Conservation (phyloP, 2,888 invertebrate genomes). For the Agrilus cyanescens region DNA sequence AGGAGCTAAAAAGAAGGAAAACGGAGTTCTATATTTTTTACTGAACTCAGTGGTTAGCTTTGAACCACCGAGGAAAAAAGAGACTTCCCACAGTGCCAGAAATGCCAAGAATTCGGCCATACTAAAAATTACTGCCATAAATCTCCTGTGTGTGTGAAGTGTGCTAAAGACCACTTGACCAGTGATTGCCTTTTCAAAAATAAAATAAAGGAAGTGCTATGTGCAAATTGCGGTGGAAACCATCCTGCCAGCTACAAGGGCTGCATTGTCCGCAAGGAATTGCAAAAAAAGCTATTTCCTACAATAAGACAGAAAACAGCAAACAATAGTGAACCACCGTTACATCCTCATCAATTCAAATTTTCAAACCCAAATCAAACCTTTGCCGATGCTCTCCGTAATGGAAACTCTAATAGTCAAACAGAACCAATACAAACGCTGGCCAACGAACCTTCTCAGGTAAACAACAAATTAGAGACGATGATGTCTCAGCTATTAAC, state of each 20-base stretch:
- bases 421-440: too few species aligned
- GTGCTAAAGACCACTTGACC: neutral
- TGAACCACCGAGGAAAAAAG: constrained; percentile 3
- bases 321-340: neutral
- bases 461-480: neutral
- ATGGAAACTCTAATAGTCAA: too few species aligned
- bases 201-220: neutral
- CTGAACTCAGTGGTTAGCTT: constrained; percentile 2
- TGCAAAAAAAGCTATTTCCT: neutral
- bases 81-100: constrained; percentile 3
- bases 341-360: neutral
- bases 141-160: neutral
- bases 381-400: neutral
- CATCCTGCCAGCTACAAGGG: constrained; percentile 3
- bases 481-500: neutral
- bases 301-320: neutral
- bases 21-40: constrained; percentile 11
- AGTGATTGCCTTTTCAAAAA: neutral
- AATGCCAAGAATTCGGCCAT: constrained; percentile 6
- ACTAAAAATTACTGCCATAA: constrained; percentile 1
- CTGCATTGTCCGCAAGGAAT: neutral
- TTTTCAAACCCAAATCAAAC: neutral
- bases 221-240: neutral
- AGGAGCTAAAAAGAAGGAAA: constrained; percentile 7
- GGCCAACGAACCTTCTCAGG: too few species aligned